Evolutionary conservation across 2,113 vertebrate species (phyloP).

Genomic region (Desmodus rotundus): DNA sequence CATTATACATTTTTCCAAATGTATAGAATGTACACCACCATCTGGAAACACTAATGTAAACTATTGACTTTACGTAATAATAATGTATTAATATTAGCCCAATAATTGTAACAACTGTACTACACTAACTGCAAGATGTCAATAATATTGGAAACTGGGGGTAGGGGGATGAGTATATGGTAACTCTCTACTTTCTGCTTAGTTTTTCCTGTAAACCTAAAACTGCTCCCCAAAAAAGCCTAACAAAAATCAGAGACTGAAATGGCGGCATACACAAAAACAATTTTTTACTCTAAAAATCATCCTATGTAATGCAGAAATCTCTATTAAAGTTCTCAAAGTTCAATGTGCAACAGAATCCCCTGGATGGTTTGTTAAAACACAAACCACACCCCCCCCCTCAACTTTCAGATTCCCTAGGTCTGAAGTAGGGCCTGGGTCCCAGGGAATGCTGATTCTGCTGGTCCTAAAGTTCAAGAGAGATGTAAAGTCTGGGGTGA

Average conservation of each 20-base stretch:
- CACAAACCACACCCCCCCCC: not conserved
- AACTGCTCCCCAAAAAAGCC: not conserved
- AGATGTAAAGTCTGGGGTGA: not conserved
- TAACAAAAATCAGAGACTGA: not conserved
- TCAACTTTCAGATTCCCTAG: not conserved
- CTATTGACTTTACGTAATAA: not conserved
- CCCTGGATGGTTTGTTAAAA: not conserved
- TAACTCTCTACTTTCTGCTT: not conserved
- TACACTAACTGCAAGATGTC: not conserved
- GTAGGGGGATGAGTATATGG: not conserved
- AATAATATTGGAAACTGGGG: not conserved
- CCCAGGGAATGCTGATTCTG: not conserved
- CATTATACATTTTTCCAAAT: not conserved
- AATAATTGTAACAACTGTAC: not conserved
- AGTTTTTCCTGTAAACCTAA: slow-evolving; percentile 17
- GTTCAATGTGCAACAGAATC: not conserved
- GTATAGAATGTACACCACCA: not conserved
- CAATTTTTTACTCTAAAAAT: not conserved
- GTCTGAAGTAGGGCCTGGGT: not conserved
- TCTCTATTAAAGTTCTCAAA: not conserved
- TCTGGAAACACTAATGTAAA: not conserved
- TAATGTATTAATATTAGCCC: not conserved
- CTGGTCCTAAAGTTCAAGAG: not conserved
- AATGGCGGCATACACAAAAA: not conserved
- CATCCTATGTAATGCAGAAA: not conserved